Evolutionary conservation across 2,888 invertebrate genomes (phyloP).

Genomic region (Ophion costatus): DNA sequence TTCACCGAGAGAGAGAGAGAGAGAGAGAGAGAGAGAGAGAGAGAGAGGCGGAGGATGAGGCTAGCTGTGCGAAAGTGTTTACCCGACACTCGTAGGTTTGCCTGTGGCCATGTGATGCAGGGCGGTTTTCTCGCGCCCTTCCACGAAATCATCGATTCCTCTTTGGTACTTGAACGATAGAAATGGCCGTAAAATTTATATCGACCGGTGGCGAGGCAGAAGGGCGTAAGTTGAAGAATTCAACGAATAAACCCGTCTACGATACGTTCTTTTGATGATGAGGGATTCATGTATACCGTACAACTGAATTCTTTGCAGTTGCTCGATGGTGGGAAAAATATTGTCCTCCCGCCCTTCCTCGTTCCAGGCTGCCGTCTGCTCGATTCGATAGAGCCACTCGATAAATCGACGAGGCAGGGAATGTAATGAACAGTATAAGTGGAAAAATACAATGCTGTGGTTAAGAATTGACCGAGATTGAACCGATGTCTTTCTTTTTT

Average conservation of each 20-base stretch:
- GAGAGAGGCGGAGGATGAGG: neutral
- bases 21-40: constrained; percentile 7
- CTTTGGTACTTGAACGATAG: constrained; percentile 53
- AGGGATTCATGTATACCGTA: constrained; percentile 11
- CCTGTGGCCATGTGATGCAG: constrained; percentile 26
- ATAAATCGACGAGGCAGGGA: constrained; percentile 55
- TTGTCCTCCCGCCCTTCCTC: neutral
- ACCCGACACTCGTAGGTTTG: constrained; percentile 61
- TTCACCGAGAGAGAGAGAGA: constrained; percentile 49
- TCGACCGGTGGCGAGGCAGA: neutral
- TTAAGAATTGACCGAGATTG: constrained; percentile 32
- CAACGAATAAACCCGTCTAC: neutral
- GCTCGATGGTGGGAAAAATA: constrained; percentile 40
- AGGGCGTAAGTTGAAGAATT: constrained; percentile 13
- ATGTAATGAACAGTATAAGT: constrained; percentile 55
- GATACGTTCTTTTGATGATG: constrained; percentile 15
- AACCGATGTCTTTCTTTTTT: constrained; percentile 22
- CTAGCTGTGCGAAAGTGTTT: constrained; percentile 59
- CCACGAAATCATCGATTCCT: constrained; percentile 61
- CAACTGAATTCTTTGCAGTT: constrained; percentile 44
- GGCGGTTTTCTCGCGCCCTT: constrained; percentile 45
- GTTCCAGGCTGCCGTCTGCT: constrained; percentile 26
- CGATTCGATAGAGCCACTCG: constrained; percentile 57
- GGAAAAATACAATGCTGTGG: constrained; percentile 47
- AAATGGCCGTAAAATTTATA: constrained; percentile 27